Evolutionary conservation across 2,888 invertebrate genomes (phyloP), one percentile per base, ranked within the genome.

Genomic region (Entomobrya proxima): DNA sequence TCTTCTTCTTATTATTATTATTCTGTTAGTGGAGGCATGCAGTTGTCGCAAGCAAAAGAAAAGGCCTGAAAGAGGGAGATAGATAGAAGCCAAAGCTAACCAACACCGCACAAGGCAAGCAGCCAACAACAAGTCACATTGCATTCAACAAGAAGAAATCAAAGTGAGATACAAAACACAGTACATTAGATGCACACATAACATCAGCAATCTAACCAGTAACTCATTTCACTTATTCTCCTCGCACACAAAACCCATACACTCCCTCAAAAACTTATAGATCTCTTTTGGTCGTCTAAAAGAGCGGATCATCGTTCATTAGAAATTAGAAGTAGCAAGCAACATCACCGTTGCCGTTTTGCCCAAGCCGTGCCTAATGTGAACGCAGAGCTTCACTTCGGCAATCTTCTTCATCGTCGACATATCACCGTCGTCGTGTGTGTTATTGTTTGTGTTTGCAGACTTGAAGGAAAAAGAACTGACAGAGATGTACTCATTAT

Each of bases 81-180:
- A 44, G 61, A 61, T 32, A 61, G 61, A 78, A 47, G 24, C 30
- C 3, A 4, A 69, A 55, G 32, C 79, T 69, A 74, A 30, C 44
- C 64, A 82, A 69, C 50, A 30, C 67, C 64, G 44, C 37, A 21
- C 40, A 67, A 79, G 85, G 85, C 85, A 85, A 47, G 18, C 79
- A 79, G 85, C 85, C 85, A 85, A 85, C 84, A 75, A 61, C 77
- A 50, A 83, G 64, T 75, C 77, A 77, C 83, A 69, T 83, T 77
- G 77, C 52, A 74, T 74, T 52, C 30, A 74, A 76, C 58, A 76
- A 35, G 76, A 76, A 35, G 52, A 85, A 79, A 78, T 85, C 72
- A 76, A 44, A 84, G n/a, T n/a, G 64, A 72, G 32, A 61, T n/a
- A 58, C 21, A 76, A 55, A 5, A 40, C 32, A 40, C 21, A 76